Evolutionary conservation across 2,797 vertebrate genomes (phyloP).

Genomic region (Poecilia gillii): DNA sequence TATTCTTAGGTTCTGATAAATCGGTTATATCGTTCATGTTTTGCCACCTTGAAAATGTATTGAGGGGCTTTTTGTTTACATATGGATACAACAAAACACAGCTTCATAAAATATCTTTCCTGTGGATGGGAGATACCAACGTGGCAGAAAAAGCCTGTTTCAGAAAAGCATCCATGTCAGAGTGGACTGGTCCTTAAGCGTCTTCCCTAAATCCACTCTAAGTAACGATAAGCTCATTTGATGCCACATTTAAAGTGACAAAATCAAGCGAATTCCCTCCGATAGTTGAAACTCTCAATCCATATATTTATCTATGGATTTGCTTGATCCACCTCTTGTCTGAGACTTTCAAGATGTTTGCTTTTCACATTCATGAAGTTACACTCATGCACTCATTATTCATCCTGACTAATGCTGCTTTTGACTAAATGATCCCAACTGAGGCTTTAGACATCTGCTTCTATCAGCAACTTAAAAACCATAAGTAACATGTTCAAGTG

Average conservation of each 20-base stretch:
- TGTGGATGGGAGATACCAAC: neutral
- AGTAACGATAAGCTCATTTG: neutral
- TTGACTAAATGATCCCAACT: conserved; percentile 1
- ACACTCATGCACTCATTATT: conserved; percentile 3
- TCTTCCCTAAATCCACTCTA: neutral
- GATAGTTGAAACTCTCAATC: neutral
- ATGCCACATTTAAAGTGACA: neutral
- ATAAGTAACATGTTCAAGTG: neutral
- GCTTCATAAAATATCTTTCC: neutral
- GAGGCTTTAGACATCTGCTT: neutral
- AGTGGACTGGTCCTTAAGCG: neutral
- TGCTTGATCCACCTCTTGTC: conserved; percentile 1
- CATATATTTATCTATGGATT: neutral
- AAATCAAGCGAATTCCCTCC: neutral
- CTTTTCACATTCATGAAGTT: conserved; percentile 4
- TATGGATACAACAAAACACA: neutral
- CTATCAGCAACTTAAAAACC: neutral
- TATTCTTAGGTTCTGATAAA: neutral
- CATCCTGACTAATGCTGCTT: conserved; percentile 2
- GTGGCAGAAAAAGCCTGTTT: neutral
- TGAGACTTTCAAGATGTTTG: neutral
- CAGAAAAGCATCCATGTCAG: neutral
- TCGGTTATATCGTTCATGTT: neutral
- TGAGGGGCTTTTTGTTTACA: neutral
- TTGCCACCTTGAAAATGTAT: neutral